Evolutionary conservation across 2,113 vertebrate genomes (phyloP).

Genomic region (Panthera tigris): DNA sequence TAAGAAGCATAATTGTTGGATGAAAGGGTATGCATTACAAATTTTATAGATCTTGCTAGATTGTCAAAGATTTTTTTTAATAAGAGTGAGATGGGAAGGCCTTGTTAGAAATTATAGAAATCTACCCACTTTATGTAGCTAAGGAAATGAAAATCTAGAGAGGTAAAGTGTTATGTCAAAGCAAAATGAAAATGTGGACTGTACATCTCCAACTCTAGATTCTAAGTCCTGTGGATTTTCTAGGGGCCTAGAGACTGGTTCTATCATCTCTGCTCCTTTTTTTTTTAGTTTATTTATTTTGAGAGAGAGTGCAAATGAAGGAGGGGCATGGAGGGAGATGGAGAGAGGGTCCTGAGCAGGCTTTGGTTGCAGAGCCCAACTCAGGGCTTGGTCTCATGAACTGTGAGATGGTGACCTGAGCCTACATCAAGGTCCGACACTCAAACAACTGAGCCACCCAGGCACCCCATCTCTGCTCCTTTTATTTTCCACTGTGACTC

Average conservation of each 20-base stretch:
- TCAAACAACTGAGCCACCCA: too few species aligned
- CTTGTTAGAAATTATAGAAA: background rate
- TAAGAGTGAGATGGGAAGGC: background rate
- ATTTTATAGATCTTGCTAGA: slow-evolving; percentile 4
- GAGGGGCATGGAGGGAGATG: too few species aligned
- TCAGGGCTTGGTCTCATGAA: too few species aligned
- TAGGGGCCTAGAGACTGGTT: background rate
- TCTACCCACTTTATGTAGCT: background rate
- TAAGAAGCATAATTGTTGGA: background rate
- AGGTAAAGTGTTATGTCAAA: background rate
- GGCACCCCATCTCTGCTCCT: background rate
- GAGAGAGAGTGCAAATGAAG: too few species aligned
- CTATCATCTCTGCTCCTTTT: background rate
- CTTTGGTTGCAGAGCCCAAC: too few species aligned
- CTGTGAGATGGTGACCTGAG: too few species aligned
- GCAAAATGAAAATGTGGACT: background rate
- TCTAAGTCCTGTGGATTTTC: background rate
- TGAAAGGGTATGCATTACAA: background rate
- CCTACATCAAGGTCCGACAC: too few species aligned
- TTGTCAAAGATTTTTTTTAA: background rate
- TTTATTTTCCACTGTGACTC: background rate
- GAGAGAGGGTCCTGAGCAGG: too few species aligned
- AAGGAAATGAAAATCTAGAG: background rate
- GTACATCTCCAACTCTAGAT: background rate
- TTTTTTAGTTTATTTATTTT: too few species aligned